Percentiles rank a stretch among this genome's conserved stretches.
Evolutionary conservation across 1,140 invertebrate genomes (phyloP).

Genomic region (Drosophila baimaii): DNA sequence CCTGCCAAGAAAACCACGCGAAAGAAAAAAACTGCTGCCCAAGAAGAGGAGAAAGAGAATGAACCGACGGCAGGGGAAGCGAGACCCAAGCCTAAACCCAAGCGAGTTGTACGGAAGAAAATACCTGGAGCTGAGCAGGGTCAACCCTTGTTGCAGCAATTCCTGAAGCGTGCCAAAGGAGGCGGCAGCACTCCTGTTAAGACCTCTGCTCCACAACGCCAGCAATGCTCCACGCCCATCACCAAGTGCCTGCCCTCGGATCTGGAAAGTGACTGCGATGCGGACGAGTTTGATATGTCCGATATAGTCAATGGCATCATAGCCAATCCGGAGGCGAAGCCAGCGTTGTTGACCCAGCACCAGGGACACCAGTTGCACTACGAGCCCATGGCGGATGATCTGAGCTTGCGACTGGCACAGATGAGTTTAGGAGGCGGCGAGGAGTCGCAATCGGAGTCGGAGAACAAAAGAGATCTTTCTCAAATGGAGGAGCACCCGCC

Average conservation of each 20-base stretch:
- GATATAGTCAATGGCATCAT: constrained; percentile 87
- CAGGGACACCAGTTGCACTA: constrained; percentile 64
- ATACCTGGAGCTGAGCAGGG: constrained; percentile 13
- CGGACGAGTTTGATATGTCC: constrained; percentile 86
- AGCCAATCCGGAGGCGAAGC: constrained; percentile 66
- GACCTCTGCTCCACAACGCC: constrained; percentile 20
- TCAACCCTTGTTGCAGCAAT: constrained; percentile 81
- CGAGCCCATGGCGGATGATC: constrained; percentile 54
- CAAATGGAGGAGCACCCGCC: constrained; percentile 18
- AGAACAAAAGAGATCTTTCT: constrained; percentile 58
- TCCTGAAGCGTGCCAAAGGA: constrained; percentile 58
- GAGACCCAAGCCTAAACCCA: constrained; percentile 25
- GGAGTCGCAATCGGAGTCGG: neutral
- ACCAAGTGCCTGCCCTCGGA: constrained; percentile 63
- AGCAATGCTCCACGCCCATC: constrained; percentile 73
- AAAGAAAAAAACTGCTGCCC: constrained; percentile 84
- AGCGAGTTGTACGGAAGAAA: constrained; percentile 46
- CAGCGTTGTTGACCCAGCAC: constrained; percentile 53
- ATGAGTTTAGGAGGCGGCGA: constrained; percentile 33
- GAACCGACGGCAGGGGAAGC: neutral
- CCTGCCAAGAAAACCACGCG: constrained; percentile 70
- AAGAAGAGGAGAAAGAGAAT: constrained; percentile 39
- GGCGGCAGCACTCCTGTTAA: constrained; percentile 36
- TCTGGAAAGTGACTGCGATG: constrained; percentile 79
- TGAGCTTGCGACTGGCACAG: constrained; percentile 60